Evolutionary conservation across 2,113 vertebrate genomes (phyloP).

Genomic region (Hydropotes inermis): DNA sequence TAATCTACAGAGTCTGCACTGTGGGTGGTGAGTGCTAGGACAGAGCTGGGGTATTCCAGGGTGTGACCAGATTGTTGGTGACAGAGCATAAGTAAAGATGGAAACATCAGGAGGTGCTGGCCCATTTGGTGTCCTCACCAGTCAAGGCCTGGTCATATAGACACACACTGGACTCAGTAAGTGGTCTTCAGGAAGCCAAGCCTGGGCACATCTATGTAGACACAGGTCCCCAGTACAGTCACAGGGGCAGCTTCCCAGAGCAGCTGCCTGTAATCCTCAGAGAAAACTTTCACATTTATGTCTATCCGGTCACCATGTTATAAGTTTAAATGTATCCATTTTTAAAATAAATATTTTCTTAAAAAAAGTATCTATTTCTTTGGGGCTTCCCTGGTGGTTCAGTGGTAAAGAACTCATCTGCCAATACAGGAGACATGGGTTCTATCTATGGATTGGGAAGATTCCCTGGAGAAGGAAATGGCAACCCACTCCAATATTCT

Average conservation of each 20-base stretch:
- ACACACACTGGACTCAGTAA: neutral
- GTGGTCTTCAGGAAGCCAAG: neutral
- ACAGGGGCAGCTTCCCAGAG: neutral
- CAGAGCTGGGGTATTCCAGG: neutral
- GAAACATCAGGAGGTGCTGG: neutral
- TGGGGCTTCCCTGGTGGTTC: neutral
- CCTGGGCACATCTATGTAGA: fast-evolving
- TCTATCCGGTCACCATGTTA: neutral
- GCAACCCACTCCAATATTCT: neutral
- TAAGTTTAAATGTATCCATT: too few relatives aligned
- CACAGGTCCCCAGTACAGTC: neutral
- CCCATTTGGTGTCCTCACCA: neutral
- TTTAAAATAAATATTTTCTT: neutral
- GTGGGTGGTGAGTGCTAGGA: neutral
- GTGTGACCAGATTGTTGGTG: neutral
- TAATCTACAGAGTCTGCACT: neutral
- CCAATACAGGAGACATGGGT: neutral
- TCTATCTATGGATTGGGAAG: neutral
- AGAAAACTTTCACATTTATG: neutral
- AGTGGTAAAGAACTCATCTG: neutral
- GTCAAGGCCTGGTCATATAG: neutral
- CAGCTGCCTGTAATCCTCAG: neutral
- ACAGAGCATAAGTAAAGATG: neutral
- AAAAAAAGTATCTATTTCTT: neutral
- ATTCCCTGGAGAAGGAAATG: neutral